These are phyloP conservation scores for Erinaceus europaeus DNA, from an alignment of 2,113 vertebrate species.

Conservation along the genomic window DNA sequence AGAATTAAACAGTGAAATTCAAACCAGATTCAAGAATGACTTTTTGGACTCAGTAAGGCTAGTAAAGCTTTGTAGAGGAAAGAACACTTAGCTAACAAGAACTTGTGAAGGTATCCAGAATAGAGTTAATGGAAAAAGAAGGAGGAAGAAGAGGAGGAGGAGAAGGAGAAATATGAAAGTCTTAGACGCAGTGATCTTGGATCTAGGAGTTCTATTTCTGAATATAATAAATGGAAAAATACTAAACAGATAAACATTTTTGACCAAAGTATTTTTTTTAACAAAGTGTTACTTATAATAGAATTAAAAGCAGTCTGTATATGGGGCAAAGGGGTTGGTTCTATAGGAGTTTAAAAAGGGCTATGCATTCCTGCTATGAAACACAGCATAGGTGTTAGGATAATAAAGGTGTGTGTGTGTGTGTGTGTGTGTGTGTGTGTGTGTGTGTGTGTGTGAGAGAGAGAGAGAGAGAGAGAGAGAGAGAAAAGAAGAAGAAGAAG, in stretches of 20 bases:
- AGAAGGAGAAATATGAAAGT: neutral
- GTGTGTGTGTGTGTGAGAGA: no score
- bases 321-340: neutral
- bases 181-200: neutral
- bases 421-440: neutral
- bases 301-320: neutral
- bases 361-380: neutral
- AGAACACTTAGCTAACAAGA: neutral
- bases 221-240: slow-evolving; percentile 31
- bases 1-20: slow-evolving; percentile 24
- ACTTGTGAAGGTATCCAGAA: neutral
- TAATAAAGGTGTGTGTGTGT: neutral
- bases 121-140: no score
- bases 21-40: slow-evolving; percentile 23
- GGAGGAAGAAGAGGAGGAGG: no score
- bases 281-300: slow-evolving; percentile 4
- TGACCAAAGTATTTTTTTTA: neutral
- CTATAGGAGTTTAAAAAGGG: neutral
- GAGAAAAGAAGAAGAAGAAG: no score
- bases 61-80: neutral
- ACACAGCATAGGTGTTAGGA: neutral
- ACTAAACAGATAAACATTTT: slow-evolving; percentile 1
- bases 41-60: neutral
- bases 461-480: neutral
- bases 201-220: neutral